Evolutionary conservation across 2,888 invertebrate genomes (phyloP), one percentile per base, ranked within the genome.

Genomic region (Chironomus tentans): DNA sequence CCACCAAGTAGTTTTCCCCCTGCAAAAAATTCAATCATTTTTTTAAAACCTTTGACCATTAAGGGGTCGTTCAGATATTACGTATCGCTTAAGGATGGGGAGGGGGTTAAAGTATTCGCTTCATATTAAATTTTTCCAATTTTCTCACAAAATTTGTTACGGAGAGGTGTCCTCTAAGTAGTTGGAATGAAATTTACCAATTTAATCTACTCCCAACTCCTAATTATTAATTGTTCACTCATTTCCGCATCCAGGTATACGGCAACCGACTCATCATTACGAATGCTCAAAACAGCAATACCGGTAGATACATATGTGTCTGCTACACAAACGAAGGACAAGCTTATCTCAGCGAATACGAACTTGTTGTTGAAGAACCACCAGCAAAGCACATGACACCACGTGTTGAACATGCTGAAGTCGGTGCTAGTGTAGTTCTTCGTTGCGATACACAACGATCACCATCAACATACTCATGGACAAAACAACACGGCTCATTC

Each of bases 231-330:
- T n/a, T n/a, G n/a, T n/a, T n/a, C n/a, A n/a, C n/a, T n/a, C n/a
- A n/a, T n/a, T n/a, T n/a, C n/a, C n/a, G n/a, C n/a, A n/a, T n/a
- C 76, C 28, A 84, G 84, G 84, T 84, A 84, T 80, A 82, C 70
- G 82, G 82, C 78, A 84, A 84, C 76, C 81, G 81, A 7, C 79
- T 84, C 78, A 86, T 91, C 12, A 94, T 98, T 77, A 89, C 88
- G 0, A 89, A 93, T 80, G 89, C 94, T 0, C 88, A 89, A 80
- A 84, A 87, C 0, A 87, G 91, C 0, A 96, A 98, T 83, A 92
- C 93, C 61, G 98, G 97, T 62, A 88, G 88, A 77, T 98, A 97
- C 83, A 87, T 94, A 50, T 98, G 98, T 82, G 83, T 88, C 80
- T 85, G 91, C 84, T 82, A 87, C 80, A 86, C 87, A 78, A 80